Base-by-base conservation (phyloP, 2,113 vertebrate species). In the Gymnocephalus cernua region DNA sequence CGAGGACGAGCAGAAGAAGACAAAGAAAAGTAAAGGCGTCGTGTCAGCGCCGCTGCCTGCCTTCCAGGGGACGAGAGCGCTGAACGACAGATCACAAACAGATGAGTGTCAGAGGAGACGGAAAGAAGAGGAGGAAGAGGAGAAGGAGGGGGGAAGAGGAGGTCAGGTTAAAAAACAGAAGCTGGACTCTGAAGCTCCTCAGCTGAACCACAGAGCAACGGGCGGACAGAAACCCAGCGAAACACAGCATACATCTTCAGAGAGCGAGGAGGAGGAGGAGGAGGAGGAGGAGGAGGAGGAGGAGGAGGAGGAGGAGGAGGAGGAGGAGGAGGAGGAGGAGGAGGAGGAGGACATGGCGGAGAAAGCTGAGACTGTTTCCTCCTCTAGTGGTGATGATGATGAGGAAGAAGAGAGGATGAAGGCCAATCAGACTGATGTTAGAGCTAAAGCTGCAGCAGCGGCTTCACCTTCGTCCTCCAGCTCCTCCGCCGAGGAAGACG, bases 21-120 rank as follows among this genome's bases (percentile, higher is more conserved):
- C 91, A 47, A 93, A 81, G 82, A 90, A 79, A 13, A 88, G 82
- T 7, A 89, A 82, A 83, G 89, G 51, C 0, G 23, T 16, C 3
- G 1, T 15, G 0, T 50, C 32, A 8, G 19, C 73, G 8, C 89
- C 92, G 13, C 95, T 97, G 16, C 96, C 95, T 29, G 95, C 95
- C 32, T 99, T 98, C 88, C 94, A 89, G 88, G 97, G 97, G 45
- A 91, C 96, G 0, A 92, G 90, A 1, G 92, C 77, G 4, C 92
- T 98, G 44, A 69, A 8, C 0, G 66, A 77, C 29, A 35, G 10
- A 4, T 4, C 73, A 21, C 61, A 68, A 27, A 19, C 44, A n/a
- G 53, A 62, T 3, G 11, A 48, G 44, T 0, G 13, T 9, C 32
- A 15, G 59, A 71, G 61, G 41, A 18, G 35, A n/a, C 44, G 1